Percentiles rank a stretch among this genome's conserved stretches.
Conservation (phyloP, 2,113 vertebrate species). For the Anolis sagrei region DNA sequence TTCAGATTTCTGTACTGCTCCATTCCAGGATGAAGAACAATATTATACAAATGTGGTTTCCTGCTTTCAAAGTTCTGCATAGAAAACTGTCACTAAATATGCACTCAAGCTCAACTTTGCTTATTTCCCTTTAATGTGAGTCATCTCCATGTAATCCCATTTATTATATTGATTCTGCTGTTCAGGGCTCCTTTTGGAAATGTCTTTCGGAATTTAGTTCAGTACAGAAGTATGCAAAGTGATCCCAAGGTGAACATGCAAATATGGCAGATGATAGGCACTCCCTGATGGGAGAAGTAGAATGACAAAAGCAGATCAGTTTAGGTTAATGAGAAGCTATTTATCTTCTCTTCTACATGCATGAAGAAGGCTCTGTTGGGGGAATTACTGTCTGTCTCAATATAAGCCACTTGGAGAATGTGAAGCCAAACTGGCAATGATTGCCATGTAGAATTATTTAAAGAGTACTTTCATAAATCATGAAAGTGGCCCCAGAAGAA, state of each 20-base stretch:
- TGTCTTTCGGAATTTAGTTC: conserved; percentile 9
- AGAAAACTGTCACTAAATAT: not conserved
- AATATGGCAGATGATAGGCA: not conserved
- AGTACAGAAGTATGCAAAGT: conserved; percentile 4
- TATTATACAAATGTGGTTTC: not conserved
- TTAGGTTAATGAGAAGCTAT: conserved; percentile 24
- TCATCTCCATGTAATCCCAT: conserved; percentile 26
- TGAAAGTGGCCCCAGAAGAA: not conserved
- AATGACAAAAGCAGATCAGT: not conserved
- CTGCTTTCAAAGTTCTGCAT: not conserved
- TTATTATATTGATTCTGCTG: conserved; percentile 17
- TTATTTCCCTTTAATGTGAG: conserved; percentile 40
- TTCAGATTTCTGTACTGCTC: not conserved
- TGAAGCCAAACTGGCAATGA: conserved; percentile 33
- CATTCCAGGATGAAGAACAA: not conserved
- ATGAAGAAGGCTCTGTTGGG: conserved; percentile 13
- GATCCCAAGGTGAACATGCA: conserved; percentile 35
- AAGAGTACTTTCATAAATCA: not conserved
- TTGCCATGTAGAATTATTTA: conserved; percentile 24
- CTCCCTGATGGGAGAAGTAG: conserved; percentile 16
- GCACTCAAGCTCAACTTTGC: not conserved
- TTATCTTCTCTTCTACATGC: conserved; percentile 14
- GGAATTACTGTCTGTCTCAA: conserved; percentile 35
- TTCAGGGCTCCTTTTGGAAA: conserved; percentile 33
- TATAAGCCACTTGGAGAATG: conserved; percentile 23